A percentile compares a stretch with the other conserved stretches of the same genome.
phyloP scores from a whole-genome alignment of 2,797 vertebrate species.

The Catostomus latipinnis region DNA sequence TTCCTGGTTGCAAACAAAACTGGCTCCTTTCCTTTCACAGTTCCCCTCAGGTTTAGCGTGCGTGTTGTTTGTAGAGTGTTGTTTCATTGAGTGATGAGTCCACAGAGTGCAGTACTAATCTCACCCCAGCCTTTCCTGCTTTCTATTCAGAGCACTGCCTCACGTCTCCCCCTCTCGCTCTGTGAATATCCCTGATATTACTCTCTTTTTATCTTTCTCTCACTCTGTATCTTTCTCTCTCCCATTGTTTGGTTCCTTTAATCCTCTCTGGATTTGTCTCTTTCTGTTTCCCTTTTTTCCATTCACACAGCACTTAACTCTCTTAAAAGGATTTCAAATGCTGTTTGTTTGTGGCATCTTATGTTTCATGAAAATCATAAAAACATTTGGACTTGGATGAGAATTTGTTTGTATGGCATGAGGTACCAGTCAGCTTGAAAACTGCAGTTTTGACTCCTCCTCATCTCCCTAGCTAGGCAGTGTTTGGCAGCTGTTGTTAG shows the following conservation, averaged over 20 bases:
- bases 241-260: conserved; percentile 42
- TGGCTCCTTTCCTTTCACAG: not conserved
- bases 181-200: conserved; percentile 35
- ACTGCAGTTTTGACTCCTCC: conserved; percentile 37
- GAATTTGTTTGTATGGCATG: conserved; percentile 26
- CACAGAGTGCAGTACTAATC: conserved; percentile 74
- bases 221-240: conserved; percentile 25
- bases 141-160: conserved; percentile 74
- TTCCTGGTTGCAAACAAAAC: not conserved
- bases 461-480: conserved; percentile 24
- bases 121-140: conserved; percentile 71
- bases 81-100: conserved; percentile 71
- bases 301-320: not conserved
- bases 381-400: conserved; percentile 41
- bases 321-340: conserved; percentile 40
- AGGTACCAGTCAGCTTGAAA: conserved; percentile 21
- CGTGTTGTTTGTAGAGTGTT: conserved; percentile 38
- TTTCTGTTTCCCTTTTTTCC: conserved; percentile 19
- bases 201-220: conserved; percentile 27
- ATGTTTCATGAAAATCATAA: conserved; percentile 37
- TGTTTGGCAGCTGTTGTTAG: conserved; percentile 67
- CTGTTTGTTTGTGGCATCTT: conserved; percentile 16
- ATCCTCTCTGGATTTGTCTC: conserved; percentile 44
- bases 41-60: conserved; percentile 15
- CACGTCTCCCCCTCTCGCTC: conserved; percentile 65